Conservation (phyloP, 2,113 vertebrate genomes). For the Lipotes vexillifer region DNA sequence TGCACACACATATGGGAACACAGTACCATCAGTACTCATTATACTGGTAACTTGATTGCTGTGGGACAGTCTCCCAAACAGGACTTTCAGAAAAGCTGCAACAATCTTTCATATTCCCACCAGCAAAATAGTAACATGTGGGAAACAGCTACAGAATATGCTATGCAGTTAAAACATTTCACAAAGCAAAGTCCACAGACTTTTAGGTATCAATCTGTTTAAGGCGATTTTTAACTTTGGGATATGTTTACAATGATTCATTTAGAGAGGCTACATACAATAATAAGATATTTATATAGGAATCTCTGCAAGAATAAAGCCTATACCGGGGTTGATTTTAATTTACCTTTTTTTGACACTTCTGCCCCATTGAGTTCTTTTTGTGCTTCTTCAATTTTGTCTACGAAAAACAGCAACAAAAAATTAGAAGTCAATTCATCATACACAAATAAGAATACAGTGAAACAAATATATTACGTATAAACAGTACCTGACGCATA, state of each 20-base stretch:
- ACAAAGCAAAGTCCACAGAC: not conserved
- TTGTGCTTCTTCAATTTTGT: conserved; percentile 99
- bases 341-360: conserved; percentile 91
- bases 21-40: no score
- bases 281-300: not conserved
- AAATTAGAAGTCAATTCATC: not conserved
- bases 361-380: conserved; percentile 95
- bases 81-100: not conserved
- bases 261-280: not conserved
- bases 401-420: conserved; percentile 77
- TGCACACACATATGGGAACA: not conserved
- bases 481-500: not conserved
- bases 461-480: not conserved
- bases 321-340: not conserved
- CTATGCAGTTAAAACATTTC: not conserved
- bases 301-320: not conserved
- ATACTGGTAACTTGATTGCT: not conserved
- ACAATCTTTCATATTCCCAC: not conserved
- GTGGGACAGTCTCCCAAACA: not conserved
- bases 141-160: not conserved
- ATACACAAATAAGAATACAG: not conserved
- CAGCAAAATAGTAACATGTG: not conserved
- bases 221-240: not conserved
- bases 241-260: not conserved
- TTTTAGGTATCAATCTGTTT: not conserved